Evolutionary conservation across 2,888 invertebrate species (phyloP).

Genomic region (Tortrix viridana): DNA sequence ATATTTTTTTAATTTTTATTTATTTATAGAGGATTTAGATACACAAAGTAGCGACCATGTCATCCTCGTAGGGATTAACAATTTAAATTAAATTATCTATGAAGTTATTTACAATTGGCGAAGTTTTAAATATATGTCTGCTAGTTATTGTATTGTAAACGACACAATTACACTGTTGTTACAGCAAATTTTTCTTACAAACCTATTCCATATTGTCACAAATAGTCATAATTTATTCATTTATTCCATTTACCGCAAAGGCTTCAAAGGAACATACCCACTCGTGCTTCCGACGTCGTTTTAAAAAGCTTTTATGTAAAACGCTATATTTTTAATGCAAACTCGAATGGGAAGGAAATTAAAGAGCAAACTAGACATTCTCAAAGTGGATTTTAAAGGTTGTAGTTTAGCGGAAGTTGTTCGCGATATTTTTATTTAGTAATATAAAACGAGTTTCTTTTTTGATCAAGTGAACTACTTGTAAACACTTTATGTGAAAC

Average conservation of each 20-base stretch:
- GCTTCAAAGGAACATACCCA: conserved; percentile 12
- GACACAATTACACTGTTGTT: no score
- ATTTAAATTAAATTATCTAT: no score
- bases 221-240: conserved; percentile 5
- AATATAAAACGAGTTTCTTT: neutral
- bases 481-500: no score
- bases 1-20: no score
- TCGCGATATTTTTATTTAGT: neutral
- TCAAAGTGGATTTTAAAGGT: conserved; percentile 9
- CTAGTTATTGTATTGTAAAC: no score
- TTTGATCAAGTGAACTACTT: no score
- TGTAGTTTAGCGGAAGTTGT: conserved; percentile 1
- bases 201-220: neutral
- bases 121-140: no score
- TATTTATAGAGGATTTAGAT: no score
- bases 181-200: no score
- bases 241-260: neutral
- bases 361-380: conserved; percentile 12
- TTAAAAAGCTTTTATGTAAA: conserved; percentile 7
- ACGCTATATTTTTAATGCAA: conserved; percentile 23
- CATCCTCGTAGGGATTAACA: no score
- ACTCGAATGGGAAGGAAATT: conserved; percentile 7
- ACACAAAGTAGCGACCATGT: no score
- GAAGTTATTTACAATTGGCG: no score
- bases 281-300: conserved; percentile 10